phyloP scores from a whole-genome alignment of 2,888 invertebrate genomes.

The Athrips mouffetella region DNA sequence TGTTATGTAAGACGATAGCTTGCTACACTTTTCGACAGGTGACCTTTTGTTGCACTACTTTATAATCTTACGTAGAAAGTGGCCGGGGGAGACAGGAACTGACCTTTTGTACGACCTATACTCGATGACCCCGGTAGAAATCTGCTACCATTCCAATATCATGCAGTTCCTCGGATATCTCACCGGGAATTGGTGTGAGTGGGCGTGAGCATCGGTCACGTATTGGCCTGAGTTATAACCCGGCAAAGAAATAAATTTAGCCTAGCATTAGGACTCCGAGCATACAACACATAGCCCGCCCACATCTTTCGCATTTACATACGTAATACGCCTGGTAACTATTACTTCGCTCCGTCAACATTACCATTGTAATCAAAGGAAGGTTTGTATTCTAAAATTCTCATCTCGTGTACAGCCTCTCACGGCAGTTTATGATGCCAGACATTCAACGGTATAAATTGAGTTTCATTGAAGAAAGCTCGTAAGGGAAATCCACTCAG shows the following conservation, averaged over 20 bases:
- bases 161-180: conserved; percentile 27
- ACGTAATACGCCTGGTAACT: conserved; percentile 30
- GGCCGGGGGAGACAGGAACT: conserved; percentile 60
- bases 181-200: conserved; percentile 36
- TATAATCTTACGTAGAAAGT: conserved; percentile 63
- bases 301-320: conserved; percentile 40
- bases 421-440: neutral
- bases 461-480: conserved; percentile 33
- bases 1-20: conserved; percentile 24
- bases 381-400: neutral
- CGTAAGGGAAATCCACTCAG: conserved; percentile 35
- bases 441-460: conserved; percentile 25
- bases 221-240: conserved; percentile 69
- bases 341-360: conserved; percentile 25
- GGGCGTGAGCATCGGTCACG: conserved; percentile 74
- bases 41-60: conserved; percentile 62
- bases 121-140: conserved; percentile 59
- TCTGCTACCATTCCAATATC: conserved; percentile 59
- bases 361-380: conserved; percentile 16
- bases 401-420: neutral
- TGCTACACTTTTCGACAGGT: conserved; percentile 26
- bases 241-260: conserved; percentile 64
- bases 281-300: conserved; percentile 51
- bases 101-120: conserved; percentile 68
- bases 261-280: conserved; percentile 39